Conservation (phyloP, 2,797 vertebrate genomes). For the Falco biarmicus region DNA sequence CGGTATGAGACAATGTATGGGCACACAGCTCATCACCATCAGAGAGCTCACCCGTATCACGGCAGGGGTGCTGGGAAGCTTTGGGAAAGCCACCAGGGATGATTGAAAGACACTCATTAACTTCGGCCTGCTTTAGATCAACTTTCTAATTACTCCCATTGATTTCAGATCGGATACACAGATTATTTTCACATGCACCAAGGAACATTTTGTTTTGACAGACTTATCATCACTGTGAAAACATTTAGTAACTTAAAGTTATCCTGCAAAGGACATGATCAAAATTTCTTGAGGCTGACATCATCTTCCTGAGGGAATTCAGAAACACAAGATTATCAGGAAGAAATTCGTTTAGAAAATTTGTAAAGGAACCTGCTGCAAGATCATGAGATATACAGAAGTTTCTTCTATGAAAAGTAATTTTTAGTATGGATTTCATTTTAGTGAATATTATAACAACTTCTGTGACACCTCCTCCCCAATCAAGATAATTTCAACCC, state of each 20-base stretch:
- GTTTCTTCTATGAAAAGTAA: neutral
- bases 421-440: neutral
- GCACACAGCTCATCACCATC: neutral
- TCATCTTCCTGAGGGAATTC: neutral
- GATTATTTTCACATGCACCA: neutral
- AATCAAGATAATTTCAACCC: neutral
- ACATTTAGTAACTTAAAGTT: neutral
- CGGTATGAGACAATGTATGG: accelerated
- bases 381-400: neutral
- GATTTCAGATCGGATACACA: accelerated
- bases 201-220: neutral
- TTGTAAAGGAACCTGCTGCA: neutral
- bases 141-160: neutral
- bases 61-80: neutral
- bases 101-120: neutral
- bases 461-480: neutral
- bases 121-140: neutral
- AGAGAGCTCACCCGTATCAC: neutral
- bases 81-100: neutral
- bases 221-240: neutral
- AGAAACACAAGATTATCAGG: neutral
- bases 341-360: neutral
- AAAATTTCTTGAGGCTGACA: neutral
- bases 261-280: neutral
- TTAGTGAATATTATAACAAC: neutral